Conservation (phyloP, 1,140 invertebrate genomes). For the Eulimnadia texana region DNA sequence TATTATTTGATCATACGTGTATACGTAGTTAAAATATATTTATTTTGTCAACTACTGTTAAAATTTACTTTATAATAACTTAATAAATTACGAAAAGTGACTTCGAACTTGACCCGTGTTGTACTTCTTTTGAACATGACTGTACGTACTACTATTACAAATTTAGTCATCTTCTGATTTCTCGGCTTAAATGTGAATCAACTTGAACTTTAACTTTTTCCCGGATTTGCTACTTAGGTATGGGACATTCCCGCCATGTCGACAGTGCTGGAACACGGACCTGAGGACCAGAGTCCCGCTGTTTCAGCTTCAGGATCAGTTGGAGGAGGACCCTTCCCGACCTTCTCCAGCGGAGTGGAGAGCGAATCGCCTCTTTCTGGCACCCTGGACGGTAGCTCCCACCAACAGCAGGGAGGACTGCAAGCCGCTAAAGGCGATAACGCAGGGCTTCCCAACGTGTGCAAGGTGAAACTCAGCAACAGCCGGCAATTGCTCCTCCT, state of each 20-base stretch:
- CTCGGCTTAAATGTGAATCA: too few relatives aligned
- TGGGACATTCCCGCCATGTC: slow-evolving; percentile 57
- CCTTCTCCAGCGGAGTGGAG: slow-evolving; percentile 21
- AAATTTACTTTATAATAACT: too few relatives aligned
- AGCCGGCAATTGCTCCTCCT: slow-evolving; percentile 33
- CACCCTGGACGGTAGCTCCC: slow-evolving; percentile 17
- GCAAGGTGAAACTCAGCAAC: slow-evolving; percentile 55
- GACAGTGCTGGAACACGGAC: slow-evolving; percentile 50
- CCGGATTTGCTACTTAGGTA: slow-evolving; percentile 26
- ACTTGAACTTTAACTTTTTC: too few relatives aligned
- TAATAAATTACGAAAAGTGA: too few relatives aligned
- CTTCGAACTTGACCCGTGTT: too few relatives aligned
- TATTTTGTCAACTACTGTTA: too few relatives aligned
- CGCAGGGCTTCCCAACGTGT: slow-evolving; percentile 38
- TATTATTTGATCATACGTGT: too few relatives aligned
- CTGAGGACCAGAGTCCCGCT: slow-evolving; percentile 26
- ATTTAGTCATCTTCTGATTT: too few relatives aligned
- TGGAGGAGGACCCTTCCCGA: slow-evolving; percentile 29
- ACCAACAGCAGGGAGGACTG: slow-evolving; percentile 17
- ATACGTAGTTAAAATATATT: too few relatives aligned
- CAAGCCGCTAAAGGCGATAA: slow-evolving; percentile 17
- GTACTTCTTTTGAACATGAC: too few relatives aligned
- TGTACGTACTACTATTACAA: too few relatives aligned
- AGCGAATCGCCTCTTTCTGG: slow-evolving; percentile 21
- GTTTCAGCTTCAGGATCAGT: slow-evolving; percentile 19